These are phyloP conservation scores for Patiria pectinifera DNA, from an alignment of 53 echinoderm and acorn worm species.

Conservation along the genomic window DNA sequence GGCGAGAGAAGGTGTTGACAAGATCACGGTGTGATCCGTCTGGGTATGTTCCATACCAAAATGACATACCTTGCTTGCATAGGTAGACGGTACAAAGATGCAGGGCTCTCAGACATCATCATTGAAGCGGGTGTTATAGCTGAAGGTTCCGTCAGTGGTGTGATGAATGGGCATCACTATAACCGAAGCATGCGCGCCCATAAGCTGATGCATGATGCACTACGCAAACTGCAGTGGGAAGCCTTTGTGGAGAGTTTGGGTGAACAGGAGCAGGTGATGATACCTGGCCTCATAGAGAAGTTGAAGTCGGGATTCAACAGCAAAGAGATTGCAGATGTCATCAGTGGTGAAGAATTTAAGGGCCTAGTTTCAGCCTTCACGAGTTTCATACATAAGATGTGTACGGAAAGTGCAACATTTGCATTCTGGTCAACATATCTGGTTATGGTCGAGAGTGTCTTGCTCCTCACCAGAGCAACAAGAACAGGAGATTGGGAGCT, in stretches of 20 bases:
- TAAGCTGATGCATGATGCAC: conserved; percentile 43
- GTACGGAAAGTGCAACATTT: conserved; percentile 43
- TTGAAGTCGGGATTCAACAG: conserved; percentile 12
- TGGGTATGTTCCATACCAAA: conserved; percentile 65
- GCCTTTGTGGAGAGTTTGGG: conserved; percentile 24
- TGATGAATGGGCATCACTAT: conserved; percentile 68
- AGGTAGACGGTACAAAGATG: conserved; percentile 66
- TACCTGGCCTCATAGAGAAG: conserved; percentile 1
- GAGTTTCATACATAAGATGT: conserved; percentile 30
- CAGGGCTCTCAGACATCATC: conserved; percentile 68
- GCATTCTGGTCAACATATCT: conserved; percentile 71
- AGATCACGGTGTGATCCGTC: conserved; percentile 39
- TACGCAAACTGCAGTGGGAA: conserved; percentile 46
- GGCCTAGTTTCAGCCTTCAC: conserved; percentile 36
- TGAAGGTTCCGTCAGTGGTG: conserved; percentile 59
- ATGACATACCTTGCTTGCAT: conserved; percentile 61
- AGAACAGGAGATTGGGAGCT: conserved; percentile 76
- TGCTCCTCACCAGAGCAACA: conserved; percentile 72
- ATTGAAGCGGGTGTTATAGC: conserved; percentile 68
- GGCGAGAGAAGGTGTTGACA: conserved; percentile 20
- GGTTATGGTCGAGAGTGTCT: conserved; percentile 73
- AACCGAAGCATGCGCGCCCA: conserved; percentile 60
- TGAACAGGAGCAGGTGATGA: conserved; percentile 9
- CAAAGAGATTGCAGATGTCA: conserved; percentile 26
- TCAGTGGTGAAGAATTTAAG: conserved; percentile 23